These are phyloP conservation scores for Felis chaus DNA, from an alignment of 2,113 vertebrate genomes.

Conservation along the genomic window DNA sequence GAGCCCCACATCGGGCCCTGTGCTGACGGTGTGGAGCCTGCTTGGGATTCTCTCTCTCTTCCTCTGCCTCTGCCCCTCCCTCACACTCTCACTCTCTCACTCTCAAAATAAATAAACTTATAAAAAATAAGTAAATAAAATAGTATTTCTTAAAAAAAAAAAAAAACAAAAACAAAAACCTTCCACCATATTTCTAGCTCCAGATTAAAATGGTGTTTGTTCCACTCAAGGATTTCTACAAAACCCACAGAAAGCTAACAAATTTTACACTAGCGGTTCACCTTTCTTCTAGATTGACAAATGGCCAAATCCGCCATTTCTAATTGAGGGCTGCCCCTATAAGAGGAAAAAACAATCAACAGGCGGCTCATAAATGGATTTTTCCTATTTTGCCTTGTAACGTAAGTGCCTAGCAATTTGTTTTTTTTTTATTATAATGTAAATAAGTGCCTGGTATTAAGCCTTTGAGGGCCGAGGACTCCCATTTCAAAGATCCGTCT, in stretches of 20 bases:
- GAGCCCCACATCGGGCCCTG: no score
- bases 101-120: no score
- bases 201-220: not conserved
- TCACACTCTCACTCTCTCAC: no score
- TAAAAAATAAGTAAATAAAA: no score
- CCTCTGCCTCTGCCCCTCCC: no score
- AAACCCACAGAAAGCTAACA: not conserved
- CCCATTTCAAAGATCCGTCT: not conserved
- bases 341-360: not conserved
- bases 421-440: not conserved
- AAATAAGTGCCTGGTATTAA: not conserved
- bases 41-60: no score
- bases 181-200: not conserved
- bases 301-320: not conserved
- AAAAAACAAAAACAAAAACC: not conserved
- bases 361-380: not conserved
- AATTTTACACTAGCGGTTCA: not conserved
- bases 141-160: no score
- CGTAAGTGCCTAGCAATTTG: not conserved
- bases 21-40: no score
- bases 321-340: not conserved
- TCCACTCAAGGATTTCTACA: not conserved
- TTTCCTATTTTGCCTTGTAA: not conserved
- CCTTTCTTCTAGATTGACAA: not conserved
- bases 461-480: not conserved